A percentile compares a stretch with the other conserved stretches of the same genome.
These are phyloP conservation scores for Anomalospiza imberbis DNA, from an alignment of 2,797 vertebrate genomes.

Conservation along the genomic window DNA sequence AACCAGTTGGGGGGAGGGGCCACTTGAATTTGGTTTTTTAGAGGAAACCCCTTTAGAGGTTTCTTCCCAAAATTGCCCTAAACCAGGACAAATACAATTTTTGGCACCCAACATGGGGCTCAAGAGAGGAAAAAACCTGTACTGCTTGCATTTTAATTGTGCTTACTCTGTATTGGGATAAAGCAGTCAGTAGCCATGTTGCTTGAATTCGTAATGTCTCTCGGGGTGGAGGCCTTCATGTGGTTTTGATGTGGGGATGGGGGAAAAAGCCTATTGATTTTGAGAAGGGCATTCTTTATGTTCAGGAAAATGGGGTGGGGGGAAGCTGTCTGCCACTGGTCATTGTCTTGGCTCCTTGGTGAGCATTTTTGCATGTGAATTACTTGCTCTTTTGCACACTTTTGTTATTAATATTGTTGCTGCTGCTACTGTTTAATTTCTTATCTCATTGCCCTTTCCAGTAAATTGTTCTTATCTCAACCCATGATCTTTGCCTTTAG, in stretches of 20 bases:
- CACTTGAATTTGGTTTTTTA: too few relatives aligned
- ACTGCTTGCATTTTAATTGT: too few relatives aligned
- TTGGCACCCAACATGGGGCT: too few relatives aligned
- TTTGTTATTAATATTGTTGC: neutral
- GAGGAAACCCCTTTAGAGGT: too few relatives aligned
- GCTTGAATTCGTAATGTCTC: too few relatives aligned
- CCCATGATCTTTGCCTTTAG: neutral
- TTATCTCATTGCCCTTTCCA: neutral
- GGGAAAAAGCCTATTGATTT: neutral
- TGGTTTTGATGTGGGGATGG: neutral
- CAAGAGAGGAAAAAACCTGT: too few relatives aligned
- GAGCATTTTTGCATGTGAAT: neutral
- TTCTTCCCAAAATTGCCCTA: too few relatives aligned
- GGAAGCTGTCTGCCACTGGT: neutral
- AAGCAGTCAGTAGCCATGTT: too few relatives aligned
- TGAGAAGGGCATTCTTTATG: neutral
- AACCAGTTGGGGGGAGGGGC: too few relatives aligned
- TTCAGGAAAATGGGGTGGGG: neutral
- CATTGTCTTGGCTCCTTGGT: neutral
- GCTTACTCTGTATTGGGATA: too few relatives aligned
- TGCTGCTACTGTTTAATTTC: neutral
- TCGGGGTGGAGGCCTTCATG: too few relatives aligned
- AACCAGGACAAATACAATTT: too few relatives aligned
- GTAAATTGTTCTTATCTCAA: neutral
- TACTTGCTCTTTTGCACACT: neutral